Evolutionary conservation across 2,797 vertebrate species (phyloP), one percentile per base, ranked within the genome.

Genomic region (Tolypeutes matacus): DNA sequence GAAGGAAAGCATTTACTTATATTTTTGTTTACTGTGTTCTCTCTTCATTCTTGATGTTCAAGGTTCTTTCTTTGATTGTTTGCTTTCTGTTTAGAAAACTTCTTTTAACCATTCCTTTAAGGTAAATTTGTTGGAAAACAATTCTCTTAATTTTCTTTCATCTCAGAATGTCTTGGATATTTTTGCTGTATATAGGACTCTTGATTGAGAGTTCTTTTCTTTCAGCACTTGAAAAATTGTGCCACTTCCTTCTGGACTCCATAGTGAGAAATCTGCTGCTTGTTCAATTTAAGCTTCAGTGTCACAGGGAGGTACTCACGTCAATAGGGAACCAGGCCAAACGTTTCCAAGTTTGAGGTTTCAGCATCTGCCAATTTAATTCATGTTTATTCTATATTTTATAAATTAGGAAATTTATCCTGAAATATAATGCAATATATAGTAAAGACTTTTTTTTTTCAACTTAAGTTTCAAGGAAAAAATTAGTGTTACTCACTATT

Each of bases 361-460:
- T 81, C 25, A 42, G 29, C 25, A 81, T 94, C 31, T 92, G 11
- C 34, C 21, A 91, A 56, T 84, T 80, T 49, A 95, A 91, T 86
- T 73, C 65, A 39, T 46, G 1, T 39, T 83, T 84, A 89, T 60
- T 94, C 67, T 81, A 15, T 8, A 77, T 72, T 70, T 23, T 31
- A 65, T 64, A 88, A 84, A 36, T 36, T 60, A 70, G 17, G 27
- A 93, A 81, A 36, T 83, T 62, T 83, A 86, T 89, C n/a, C 51
- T 89, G 65, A 92, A 83, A 84, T 85, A 29, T 62, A 84, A 89
- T 85, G 20, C 17, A 69, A 1, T 15, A 51, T 39, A 64, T 69
- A 49, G 9, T 89, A 76, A 96, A 93, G 46, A 72, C 21, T 75
- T 70, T 86, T 23, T 23, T 36, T 77, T 96, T 87, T 86, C 51